phyloP scores from a whole-genome alignment of 2,888 invertebrate genomes.

The Eupithecia insigniata region DNA sequence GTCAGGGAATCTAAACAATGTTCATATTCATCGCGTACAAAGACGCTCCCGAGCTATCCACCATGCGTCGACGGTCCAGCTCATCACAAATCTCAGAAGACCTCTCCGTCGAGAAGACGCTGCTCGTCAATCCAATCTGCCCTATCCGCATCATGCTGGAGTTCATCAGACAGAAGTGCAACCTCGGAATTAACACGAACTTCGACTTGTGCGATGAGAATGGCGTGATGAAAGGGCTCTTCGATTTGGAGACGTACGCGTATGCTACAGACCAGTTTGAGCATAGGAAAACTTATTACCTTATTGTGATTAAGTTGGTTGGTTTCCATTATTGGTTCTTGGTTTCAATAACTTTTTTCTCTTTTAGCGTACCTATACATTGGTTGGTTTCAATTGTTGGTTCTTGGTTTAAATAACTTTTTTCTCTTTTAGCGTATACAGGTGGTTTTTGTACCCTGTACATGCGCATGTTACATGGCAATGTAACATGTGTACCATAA shows the following conservation, averaged over 20 bases:
- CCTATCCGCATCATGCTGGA: constrained; percentile 73
- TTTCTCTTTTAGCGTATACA: neutral
- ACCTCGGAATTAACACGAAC: constrained; percentile 61
- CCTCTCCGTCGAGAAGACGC: constrained; percentile 59
- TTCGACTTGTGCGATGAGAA: constrained; percentile 72
- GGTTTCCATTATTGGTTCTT: constrained; percentile 24
- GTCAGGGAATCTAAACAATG: constrained; percentile 51
- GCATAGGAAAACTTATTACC: constrained; percentile 68
- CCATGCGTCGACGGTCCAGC: constrained; percentile 15
- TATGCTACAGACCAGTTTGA: constrained; percentile 66
- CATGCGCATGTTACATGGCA: no score
- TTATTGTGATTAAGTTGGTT: constrained; percentile 67
- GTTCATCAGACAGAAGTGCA: constrained; percentile 72
- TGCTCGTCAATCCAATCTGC: constrained; percentile 73
- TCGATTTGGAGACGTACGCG: constrained; percentile 61
- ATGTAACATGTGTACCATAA: no score
- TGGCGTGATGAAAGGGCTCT: constrained; percentile 62
- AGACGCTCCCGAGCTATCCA: constrained; percentile 63
- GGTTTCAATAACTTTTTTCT: neutral
- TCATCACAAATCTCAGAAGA: constrained; percentile 46
- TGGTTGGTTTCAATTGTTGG: constrained; percentile 49
- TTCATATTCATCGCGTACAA: constrained; percentile 69
- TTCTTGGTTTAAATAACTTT: neutral
- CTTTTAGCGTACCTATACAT: neutral
- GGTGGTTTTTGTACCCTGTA: no score